Base-by-base conservation (phyloP, 2,888 invertebrate species). In the Dromius quadrimaculatus region DNA sequence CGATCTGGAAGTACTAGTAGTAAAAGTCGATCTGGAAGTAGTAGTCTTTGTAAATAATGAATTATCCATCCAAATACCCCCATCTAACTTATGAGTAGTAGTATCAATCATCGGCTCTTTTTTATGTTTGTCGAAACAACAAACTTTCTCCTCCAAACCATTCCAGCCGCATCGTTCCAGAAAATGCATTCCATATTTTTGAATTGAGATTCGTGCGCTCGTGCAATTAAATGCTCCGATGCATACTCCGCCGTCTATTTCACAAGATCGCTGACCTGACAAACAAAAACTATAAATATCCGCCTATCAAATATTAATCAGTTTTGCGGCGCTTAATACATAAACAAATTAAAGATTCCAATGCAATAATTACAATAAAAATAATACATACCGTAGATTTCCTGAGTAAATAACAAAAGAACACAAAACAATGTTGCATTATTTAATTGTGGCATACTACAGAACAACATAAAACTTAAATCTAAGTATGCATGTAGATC, bases 81-180 rank as follows among this genome's bases (percentile, higher is more conserved):
- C 28, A 28, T 68, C 59, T 17, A n/a, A 41, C 54, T 38, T 38
- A 36, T 11, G 38, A 17, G 36, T 41, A 43, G 43, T 22, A 8
- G 22, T 15, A 22, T 4, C 11, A 34, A 6, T 59, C n/a, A 5
- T 1, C 3, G 20, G 4, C 15, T 6, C 64, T n/a, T 23, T 19
- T 54, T 54, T 15, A 8, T 34, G 41, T 9, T 43, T 23, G 20
- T 57, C 68, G 28, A 36, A 36, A 11, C 68, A 68, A 15, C 68
- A 68, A 15, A 68, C 59, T 59, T 68, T 68, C 59, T 68, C 68
- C 6, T 59, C 32, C 19, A 68, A 15, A 3, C 59, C 59, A 43
- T 68, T 68, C 68, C 68, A 68, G 6, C 68, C 68, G 20, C 68
- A 68, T 28, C 68, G 38, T 45, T 68, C 43, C 9, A 68, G 32